These are phyloP conservation scores for Excalfactoria chinensis DNA, from an alignment of 2,113 vertebrate genomes.

Conservation along the genomic window DNA sequence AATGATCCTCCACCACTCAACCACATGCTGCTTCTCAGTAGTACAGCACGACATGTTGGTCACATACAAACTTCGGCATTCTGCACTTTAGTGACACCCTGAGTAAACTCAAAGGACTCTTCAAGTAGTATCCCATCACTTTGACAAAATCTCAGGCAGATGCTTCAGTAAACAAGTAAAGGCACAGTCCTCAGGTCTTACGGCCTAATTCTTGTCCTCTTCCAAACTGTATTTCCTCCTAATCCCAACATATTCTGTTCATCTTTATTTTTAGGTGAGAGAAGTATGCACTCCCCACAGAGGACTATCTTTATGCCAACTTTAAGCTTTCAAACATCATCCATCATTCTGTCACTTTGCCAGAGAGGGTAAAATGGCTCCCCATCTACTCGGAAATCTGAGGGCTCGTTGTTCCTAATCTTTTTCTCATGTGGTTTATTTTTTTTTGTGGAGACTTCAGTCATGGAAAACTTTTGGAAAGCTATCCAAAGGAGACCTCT, in stretches of 20 bases:
- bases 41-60: neutral
- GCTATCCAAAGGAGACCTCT: neutral
- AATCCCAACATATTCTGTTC: neutral
- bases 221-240: neutral
- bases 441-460: neutral
- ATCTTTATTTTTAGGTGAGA: neutral
- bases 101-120: neutral
- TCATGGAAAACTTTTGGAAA: neutral
- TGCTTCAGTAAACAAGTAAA: neutral
- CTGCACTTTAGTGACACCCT: neutral
- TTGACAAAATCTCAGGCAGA: neutral
- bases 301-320: neutral
- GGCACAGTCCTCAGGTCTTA: neutral
- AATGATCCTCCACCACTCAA: neutral
- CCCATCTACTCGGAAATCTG: neutral
- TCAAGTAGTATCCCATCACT: neutral
- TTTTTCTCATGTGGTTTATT: neutral
- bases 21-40: neutral
- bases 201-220: neutral
- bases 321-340: neutral
- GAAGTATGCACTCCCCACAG: fast-evolving
- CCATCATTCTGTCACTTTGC: neutral
- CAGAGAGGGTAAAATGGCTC: neutral
- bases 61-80: neutral
- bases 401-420: neutral